Evolutionary conservation across 2,888 invertebrate genomes (phyloP), one percentile per base, ranked within the genome.

Genomic region (Cenopis cana): DNA sequence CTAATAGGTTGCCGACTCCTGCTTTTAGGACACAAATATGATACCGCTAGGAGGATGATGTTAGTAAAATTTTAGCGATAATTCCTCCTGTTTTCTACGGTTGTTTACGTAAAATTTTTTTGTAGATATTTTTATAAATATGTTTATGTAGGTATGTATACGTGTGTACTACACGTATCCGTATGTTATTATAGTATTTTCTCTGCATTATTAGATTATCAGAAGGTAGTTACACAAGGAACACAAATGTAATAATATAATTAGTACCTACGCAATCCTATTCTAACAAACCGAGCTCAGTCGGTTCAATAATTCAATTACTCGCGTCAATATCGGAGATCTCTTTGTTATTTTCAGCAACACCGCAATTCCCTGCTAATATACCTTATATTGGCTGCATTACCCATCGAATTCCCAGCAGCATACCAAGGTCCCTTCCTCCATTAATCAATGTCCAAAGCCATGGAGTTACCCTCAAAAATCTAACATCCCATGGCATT

Each of bases 391-490:
- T 83, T 83, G 83, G 77, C 78, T 78, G 76, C 78, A 78, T 79
- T 79, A 77, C 78, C 75, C 77, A 69, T 65, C 69, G 76, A 74
- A 77, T 74, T 82, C 81, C 79, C 77, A n/a, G 50, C 20, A 68
- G 64, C 64, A 75, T 77, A 75, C 76, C 65, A 60, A 75, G 68
- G 66, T 73, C 74, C 75, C 74, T 77, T 68, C 69, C 73, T 77
- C 81, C 85, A 89, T 89, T 88, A 86, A 89, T 89, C 89, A 86
- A 78, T 77, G 85, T 86, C 86, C 76, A 73, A 82, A 84, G 84
- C 83, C 84, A 83, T 83, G 80, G 83, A 83, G 85, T 79, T 81
- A 80, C 81, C 85, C 85, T 89, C 88, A 89, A 90, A 90, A 89
- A 88, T 89, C 83, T 69, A 85, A 83, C 79, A 74, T 77, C 85